Conservation (phyloP, 2,113 vertebrate species). For the Leiothrix lutea region DNA sequence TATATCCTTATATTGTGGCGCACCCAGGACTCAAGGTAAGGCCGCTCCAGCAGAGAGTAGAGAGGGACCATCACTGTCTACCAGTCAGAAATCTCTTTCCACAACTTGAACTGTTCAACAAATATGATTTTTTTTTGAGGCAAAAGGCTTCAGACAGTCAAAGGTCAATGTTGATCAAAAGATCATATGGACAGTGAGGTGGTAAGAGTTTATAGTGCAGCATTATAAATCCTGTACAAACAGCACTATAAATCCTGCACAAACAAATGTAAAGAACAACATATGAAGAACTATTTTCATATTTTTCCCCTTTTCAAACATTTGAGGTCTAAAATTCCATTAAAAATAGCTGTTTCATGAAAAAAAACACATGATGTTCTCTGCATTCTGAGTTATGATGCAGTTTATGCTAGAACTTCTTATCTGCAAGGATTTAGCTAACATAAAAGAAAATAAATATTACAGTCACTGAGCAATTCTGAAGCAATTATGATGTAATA, state of each 20-base stretch:
- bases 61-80: neutral
- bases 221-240: neutral
- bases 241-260: neutral
- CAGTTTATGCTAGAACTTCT: neutral
- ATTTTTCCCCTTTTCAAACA: neutral
- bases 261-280: neutral
- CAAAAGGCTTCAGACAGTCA: neutral
- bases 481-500: slow-evolving; percentile 1
- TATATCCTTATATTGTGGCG: neutral
- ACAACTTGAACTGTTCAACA: neutral
- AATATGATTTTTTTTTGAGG: neutral
- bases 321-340: neutral
- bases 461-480: neutral
- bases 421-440: neutral
- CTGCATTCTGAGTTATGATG: neutral
- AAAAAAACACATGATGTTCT: neutral
- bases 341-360: neutral
- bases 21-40: neutral
- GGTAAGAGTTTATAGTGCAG: neutral
- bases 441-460: slow-evolving; percentile 5
- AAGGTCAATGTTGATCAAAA: neutral
- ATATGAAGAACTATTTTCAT: neutral
- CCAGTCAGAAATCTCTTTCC: neutral
- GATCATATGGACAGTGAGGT: neutral
- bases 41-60: rapidly evolving